phyloP scores from a whole-genome alignment of 1,140 invertebrate genomes.

The Platyscapa corneri region DNA sequence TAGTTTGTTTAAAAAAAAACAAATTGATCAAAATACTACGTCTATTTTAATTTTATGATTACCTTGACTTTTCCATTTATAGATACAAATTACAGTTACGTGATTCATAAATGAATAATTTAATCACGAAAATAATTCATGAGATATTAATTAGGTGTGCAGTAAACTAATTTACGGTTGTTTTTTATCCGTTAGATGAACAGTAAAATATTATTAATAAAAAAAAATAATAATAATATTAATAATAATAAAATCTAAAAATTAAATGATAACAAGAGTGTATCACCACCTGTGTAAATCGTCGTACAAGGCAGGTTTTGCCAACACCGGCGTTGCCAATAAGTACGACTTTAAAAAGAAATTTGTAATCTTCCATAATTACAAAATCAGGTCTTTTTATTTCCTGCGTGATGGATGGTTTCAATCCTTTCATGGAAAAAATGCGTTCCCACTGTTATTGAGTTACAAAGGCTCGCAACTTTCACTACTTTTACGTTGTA shows the following conservation, averaged over 20 bases:
- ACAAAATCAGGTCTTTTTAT: not conserved
- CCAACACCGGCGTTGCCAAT: slow-evolving; percentile 97
- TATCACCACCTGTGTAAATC: slow-evolving; percentile 85
- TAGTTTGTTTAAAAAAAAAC: not conserved
- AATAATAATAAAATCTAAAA: not conserved
- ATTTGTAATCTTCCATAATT: slow-evolving; percentile 97
- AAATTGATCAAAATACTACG: not conserved
- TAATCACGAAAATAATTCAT: not conserved
- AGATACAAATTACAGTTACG: slow-evolving; percentile 9
- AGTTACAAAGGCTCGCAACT: slow-evolving; percentile 34
- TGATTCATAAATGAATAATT: slow-evolving; percentile 22
- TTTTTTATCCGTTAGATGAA: no score
- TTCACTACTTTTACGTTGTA: slow-evolving; percentile 34
- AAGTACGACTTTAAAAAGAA: slow-evolving; percentile 97
- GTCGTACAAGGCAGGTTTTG: slow-evolving; percentile 93
- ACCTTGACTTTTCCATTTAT: not conserved
- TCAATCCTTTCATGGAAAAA: slow-evolving; percentile 46
- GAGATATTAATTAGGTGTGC: no score
- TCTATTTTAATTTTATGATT: not conserved
- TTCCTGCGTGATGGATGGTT: not conserved
- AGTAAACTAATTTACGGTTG: no score
- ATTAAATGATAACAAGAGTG: not conserved
- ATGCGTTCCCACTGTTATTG: not conserved
- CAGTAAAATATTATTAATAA: not conserved
- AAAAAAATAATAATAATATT: not conserved